Base-by-base conservation (phyloP, 2,797 vertebrate species). In the Centroberyx gerrardi region DNA sequence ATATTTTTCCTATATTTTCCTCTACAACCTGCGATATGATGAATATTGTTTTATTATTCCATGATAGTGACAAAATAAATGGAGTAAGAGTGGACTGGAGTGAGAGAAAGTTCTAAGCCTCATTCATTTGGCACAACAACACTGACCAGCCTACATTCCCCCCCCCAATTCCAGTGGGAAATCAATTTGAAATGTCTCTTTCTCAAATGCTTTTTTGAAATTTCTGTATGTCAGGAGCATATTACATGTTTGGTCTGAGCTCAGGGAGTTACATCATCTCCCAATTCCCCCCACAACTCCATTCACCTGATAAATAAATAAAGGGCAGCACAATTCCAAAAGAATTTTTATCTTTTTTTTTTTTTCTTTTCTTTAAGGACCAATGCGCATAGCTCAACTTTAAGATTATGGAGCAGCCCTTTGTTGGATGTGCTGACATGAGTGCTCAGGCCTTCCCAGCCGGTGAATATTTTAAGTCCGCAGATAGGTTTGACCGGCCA, bases 391-490 rank as follows among this genome's bases (percentile, higher is more conserved):
- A 33, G 40, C 72, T 87, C 81, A 82, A 72, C 66, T 88, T 77
- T 75, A 66, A 72, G 71, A 80, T 88, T 83, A 87, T 64, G 71
- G 58, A 77, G 68, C 53, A 62, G 42, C 70, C 74, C 68, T 74
- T 82, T 85, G 73, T 75, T 77, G 64, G 80, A 72, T 60, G 70
- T 69, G 28, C 73, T 78, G 76, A 78, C 55, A 71, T 64, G 58
- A 63, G 72, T 48, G 55, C 71, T 67, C 48, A 62, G 69, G 72
- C 48, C 40, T 53, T 42, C 51, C 48, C 72, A 79, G 77, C 68
- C 51, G 46, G 77, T 88, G 65, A 88, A 88, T 86, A 76, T 88
- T 90, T 80, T 81, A 85, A 13, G 60, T 40, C 78, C 54, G 46
- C 60, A 75, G 74, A 85, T 73, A 78, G 63, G 22, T 64, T 54